phyloP scores from a whole-genome alignment of 2,888 invertebrate genomes.

The Lithophane leautieri region DNA sequence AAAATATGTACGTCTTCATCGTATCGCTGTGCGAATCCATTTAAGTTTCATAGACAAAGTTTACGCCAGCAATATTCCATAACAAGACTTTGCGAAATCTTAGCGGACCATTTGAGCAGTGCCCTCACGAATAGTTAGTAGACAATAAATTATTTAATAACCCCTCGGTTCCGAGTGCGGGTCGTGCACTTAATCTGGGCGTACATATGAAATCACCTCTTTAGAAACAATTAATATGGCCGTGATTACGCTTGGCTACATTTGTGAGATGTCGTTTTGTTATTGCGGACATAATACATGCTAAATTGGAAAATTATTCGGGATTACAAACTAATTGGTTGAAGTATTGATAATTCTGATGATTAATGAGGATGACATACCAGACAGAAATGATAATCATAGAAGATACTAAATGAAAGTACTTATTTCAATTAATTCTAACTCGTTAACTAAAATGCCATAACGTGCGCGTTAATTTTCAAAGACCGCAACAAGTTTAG shows the following conservation, averaged over 20 bases:
- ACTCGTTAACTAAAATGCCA: not conserved
- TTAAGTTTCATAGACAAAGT: slow-evolving; percentile 82
- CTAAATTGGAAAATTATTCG: slow-evolving; percentile 37
- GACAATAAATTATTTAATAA: slow-evolving; percentile 90
- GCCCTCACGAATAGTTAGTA: slow-evolving; percentile 85
- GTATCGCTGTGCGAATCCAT: slow-evolving; percentile 79
- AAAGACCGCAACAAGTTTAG: slow-evolving; percentile 65
- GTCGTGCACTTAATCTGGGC: slow-evolving; percentile 86
- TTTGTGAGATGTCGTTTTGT: slow-evolving; percentile 53
- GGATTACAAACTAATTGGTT: slow-evolving; percentile 1
- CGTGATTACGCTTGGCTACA: slow-evolving; percentile 66
- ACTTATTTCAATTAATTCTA: not conserved
- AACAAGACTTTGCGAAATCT: slow-evolving; percentile 84
- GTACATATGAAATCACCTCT: slow-evolving; percentile 86
- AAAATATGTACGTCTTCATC: slow-evolving; percentile 69
- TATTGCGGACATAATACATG: slow-evolving; percentile 35
- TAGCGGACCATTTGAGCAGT: slow-evolving; percentile 81
- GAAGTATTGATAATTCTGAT: not conserved
- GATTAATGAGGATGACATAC: slow-evolving; percentile 5
- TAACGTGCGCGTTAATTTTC: slow-evolving; percentile 35
- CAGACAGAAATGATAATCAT: not conserved
- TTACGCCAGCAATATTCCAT: slow-evolving; percentile 81
- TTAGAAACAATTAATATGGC: slow-evolving; percentile 87
- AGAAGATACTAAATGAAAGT: not conserved
- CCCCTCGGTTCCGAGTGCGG: slow-evolving; percentile 81